phyloP scores from a whole-genome alignment of 2,113 vertebrate species.

The Alligator sinensis region DNA sequence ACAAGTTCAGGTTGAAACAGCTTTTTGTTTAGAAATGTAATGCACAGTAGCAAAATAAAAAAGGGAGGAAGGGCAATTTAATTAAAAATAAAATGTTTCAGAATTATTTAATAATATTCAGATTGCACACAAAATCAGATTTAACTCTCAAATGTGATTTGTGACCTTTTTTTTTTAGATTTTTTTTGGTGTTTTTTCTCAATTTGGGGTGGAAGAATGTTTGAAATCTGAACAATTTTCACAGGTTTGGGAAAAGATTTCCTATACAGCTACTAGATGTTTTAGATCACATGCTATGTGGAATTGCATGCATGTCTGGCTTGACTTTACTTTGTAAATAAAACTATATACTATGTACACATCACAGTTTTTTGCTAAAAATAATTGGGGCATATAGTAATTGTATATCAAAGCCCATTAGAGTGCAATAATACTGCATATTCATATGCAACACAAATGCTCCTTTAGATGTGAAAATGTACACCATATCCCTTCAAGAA shows the following conservation, averaged over 20 bases:
- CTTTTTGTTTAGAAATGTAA: background rate
- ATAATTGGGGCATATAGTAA: slow-evolving; percentile 6
- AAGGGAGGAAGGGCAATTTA: background rate
- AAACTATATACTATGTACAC: background rate
- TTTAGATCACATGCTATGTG: background rate
- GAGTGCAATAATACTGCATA: slow-evolving; percentile 1
- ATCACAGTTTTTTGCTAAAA: slow-evolving; percentile 14
- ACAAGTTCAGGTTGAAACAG: background rate
- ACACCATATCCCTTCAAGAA: slow-evolving; percentile 51
- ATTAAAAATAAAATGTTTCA: background rate
- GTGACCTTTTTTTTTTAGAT: background rate
- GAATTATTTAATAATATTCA: background rate
- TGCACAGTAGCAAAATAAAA: background rate
- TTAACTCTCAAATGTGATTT: background rate
- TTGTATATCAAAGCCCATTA: background rate
- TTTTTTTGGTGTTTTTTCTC: background rate
- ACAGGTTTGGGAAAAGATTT: background rate
- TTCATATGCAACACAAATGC: slow-evolving; percentile 51
- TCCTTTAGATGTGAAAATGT: slow-evolving; percentile 41
- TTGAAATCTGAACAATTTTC: background rate
- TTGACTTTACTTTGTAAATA: background rate
- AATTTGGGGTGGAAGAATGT: background rate
- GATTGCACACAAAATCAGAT: background rate
- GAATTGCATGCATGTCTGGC: background rate
- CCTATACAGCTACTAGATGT: background rate